phyloP scores from a whole-genome alignment of 35 echinoderm and acorn worm species.

The Holothuria glaberrima region DNA sequence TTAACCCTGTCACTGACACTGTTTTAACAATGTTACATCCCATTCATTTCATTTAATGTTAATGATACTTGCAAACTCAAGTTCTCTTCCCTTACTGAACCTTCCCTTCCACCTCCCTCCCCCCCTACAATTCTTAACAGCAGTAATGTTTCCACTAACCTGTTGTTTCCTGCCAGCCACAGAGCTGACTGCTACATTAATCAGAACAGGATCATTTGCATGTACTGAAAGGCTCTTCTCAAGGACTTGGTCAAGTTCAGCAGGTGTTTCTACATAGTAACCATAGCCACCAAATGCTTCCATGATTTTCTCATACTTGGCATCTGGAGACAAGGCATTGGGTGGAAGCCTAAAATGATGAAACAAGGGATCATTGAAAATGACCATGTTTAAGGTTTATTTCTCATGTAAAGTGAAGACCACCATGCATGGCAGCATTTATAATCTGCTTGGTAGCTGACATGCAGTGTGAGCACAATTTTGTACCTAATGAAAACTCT shows the following conservation, averaged over 20 bases:
- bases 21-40: no score
- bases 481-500: no score
- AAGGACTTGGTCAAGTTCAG: constrained; percentile 72
- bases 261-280: constrained; percentile 82
- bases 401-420: no score
- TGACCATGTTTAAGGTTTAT: background rate
- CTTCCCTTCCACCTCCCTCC: no score
- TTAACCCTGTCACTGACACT: no score
- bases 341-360: constrained; percentile 63
- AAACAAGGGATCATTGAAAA: background rate
- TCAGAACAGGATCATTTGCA: constrained; percentile 85
- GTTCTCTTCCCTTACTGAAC: no score
- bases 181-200: constrained; percentile 86
- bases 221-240: constrained; percentile 62
- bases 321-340: constrained; percentile 79
- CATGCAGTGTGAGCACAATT: no score
- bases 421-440: no score
- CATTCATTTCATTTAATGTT: no score
- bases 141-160: constrained; percentile 14
- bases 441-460: no score
- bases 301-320: constrained; percentile 95
- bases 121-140: background rate
- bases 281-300: constrained; percentile 90
- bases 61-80: no score
- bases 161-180: constrained; percentile 82